Evolutionary conservation across 2,113 vertebrate genomes (phyloP).

Genomic region (Climacteris rufus): DNA sequence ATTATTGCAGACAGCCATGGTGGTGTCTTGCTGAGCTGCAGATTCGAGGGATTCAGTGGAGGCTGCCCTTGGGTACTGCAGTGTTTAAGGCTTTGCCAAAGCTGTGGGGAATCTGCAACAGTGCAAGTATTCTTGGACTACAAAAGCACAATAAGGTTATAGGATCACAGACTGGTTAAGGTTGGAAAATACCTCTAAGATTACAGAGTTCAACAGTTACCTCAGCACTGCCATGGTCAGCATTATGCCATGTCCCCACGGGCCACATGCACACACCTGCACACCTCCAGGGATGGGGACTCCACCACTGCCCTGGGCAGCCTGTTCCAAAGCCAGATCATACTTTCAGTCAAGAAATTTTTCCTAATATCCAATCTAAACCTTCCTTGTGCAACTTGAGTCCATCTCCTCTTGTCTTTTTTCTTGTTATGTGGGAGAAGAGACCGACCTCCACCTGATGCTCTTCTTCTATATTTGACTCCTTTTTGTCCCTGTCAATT

Average conservation of each 20-base stretch:
- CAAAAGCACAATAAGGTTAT: neutral
- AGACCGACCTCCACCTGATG: neutral
- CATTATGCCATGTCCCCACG: fast-evolving
- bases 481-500: neutral
- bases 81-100: neutral
- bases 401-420: neutral
- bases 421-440: neutral
- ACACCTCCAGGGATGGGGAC: neutral
- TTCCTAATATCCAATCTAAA: neutral
- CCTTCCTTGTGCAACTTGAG: neutral
- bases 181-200: neutral
- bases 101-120: neutral
- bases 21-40: neutral
- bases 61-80: neutral
- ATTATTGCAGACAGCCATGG: neutral
- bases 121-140: neutral
- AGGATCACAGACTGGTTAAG: neutral
- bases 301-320: neutral
- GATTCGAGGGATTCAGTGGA: neutral
- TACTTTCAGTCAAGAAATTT: neutral
- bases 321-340: neutral
- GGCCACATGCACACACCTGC: neutral
- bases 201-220: neutral
- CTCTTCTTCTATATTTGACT: neutral
- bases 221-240: neutral